A percentile compares a stretch with the other conserved stretches of the same genome.
phyloP scores from a whole-genome alignment of 2,888 invertebrate genomes.

The Adela reaumurella region DNA sequence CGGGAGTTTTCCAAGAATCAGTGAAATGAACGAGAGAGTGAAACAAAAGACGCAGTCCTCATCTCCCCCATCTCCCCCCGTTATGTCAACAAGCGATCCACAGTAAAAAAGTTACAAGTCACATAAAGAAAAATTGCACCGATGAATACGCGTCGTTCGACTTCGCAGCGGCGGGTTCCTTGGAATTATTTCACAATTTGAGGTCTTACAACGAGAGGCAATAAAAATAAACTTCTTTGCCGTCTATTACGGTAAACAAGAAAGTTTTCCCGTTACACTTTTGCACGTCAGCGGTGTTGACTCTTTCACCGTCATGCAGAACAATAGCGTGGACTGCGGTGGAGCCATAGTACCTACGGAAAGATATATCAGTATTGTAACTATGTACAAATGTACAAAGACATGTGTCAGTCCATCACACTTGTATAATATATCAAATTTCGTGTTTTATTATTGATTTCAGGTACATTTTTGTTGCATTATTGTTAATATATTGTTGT shows the following conservation, averaged over 20 bases:
- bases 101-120: constrained; percentile 26
- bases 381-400: too few species aligned
- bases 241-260: neutral
- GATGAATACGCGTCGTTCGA: neutral
- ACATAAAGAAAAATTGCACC: constrained; percentile 34
- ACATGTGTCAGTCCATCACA: too few species aligned
- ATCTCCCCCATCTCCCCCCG: neutral
- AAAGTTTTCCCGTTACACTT: neutral
- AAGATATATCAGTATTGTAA: too few species aligned
- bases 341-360: too few species aligned
- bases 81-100: too few species aligned
- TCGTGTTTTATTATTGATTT: too few species aligned
- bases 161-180: neutral
- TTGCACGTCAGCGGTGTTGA: neutral
- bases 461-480: too few species aligned
- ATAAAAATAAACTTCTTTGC: neutral
- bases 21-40: neutral
- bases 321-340: neutral
- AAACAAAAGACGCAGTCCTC: neutral
- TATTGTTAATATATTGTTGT: too few species aligned
- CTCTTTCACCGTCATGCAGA: neutral
- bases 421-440: too few species aligned
- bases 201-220: neutral
- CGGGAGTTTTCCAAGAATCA: too few species aligned
- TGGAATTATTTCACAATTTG: neutral